Evolutionary conservation across 2,797 vertebrate species (phyloP).

Genomic region (Coluber constrictor): DNA sequence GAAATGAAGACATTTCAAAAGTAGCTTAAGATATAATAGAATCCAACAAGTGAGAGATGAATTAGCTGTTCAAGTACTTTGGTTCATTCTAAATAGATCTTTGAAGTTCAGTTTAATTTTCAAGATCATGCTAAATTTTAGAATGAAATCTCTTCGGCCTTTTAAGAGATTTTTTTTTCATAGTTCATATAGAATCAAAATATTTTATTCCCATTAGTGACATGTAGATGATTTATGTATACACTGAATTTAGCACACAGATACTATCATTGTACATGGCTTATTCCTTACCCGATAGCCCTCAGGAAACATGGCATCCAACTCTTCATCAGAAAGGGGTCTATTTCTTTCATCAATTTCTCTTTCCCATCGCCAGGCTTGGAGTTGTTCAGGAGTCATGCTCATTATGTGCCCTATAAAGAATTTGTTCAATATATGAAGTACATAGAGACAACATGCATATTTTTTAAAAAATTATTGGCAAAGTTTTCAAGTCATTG

Average conservation of each 20-base stretch:
- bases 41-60: not conserved
- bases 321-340: conserved; percentile 94
- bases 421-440: not conserved
- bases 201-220: not conserved
- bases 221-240: not conserved
- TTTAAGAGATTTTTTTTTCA: not conserved
- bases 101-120: not conserved
- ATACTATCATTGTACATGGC: not conserved
- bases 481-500: not conserved
- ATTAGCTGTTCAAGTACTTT: not conserved
- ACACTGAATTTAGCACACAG: not conserved
- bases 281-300: conserved; percentile 86
- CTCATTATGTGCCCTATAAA: conserved; percentile 94
- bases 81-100: not conserved
- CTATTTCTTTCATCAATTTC: conserved; percentile 98
- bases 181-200: not conserved
- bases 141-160: not conserved
- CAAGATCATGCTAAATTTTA: not conserved
- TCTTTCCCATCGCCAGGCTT: conserved; percentile 98
- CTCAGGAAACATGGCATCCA: conserved; percentile 98
- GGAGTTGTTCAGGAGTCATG: conserved; percentile 98
- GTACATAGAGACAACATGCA: not conserved
- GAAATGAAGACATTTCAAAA: not conserved
- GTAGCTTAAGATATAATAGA: not conserved
- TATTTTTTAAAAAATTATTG: not conserved